Conservation (phyloP, 2,888 invertebrate genomes). For the Sminthurides aquaticus region DNA sequence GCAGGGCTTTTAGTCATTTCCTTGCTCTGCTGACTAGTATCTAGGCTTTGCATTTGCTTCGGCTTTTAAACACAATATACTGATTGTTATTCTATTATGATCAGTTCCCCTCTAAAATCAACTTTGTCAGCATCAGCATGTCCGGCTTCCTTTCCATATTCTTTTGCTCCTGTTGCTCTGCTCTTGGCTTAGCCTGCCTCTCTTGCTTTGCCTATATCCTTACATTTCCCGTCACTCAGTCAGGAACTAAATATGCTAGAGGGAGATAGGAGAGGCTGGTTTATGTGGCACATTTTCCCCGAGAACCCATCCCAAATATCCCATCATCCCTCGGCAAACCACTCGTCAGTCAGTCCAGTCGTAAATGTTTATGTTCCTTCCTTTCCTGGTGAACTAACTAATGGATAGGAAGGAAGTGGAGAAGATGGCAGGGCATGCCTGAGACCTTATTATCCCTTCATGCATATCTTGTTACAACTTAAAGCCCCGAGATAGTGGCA, state of each 20-base stretch:
- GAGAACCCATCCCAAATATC: background rate
- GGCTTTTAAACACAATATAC: background rate
- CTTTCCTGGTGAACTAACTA: too few relatives aligned
- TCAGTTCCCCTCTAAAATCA: background rate
- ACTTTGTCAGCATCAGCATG: too few relatives aligned
- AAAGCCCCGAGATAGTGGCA: background rate
- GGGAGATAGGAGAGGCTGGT: background rate
- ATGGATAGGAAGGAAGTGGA: too few relatives aligned
- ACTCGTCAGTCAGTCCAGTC: background rate
- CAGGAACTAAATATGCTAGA: background rate
- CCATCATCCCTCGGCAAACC: background rate
- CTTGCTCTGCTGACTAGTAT: background rate
- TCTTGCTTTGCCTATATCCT: background rate
- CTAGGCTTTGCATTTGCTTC: background rate
- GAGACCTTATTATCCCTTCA: background rate
- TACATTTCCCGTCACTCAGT: too few relatives aligned
- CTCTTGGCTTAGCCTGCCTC: background rate
- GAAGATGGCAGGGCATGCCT: too few relatives aligned
- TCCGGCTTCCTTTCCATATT: too few relatives aligned
- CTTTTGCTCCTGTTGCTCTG: background rate
- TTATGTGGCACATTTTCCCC: background rate
- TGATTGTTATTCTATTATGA: background rate
- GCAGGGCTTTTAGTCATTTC: background rate
- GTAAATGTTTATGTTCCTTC: background rate
- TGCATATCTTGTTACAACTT: background rate